Percentiles rank a stretch among this genome's conserved stretches.
phyloP scores from a whole-genome alignment of 2,797 vertebrate genomes.

The Notolepis coatsorum region DNA sequence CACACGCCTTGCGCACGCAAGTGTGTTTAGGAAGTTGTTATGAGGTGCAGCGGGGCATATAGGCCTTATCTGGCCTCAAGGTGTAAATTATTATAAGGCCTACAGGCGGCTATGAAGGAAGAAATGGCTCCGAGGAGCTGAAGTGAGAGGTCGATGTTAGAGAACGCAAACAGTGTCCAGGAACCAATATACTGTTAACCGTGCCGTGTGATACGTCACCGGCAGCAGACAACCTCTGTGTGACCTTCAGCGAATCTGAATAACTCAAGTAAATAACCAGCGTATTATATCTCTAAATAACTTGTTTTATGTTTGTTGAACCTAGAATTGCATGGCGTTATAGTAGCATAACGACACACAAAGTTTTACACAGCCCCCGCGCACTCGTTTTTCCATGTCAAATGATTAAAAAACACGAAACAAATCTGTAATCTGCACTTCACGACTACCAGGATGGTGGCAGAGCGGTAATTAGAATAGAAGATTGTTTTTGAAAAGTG shows the following conservation, averaged over 20 bases:
- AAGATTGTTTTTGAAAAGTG: constrained; percentile 61
- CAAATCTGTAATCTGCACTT: constrained; percentile 69
- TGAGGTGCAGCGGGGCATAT: constrained; percentile 71
- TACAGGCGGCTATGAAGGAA: constrained; percentile 48
- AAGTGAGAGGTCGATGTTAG: constrained; percentile 63
- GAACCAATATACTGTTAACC: constrained; percentile 37
- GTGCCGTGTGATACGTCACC: constrained; percentile 20
- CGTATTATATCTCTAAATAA: no score
- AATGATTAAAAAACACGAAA: constrained; percentile 69
- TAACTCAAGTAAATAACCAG: constrained; percentile 35
- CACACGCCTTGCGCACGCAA: not conserved
- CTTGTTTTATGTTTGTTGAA: no score
- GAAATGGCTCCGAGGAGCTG: constrained; percentile 68
- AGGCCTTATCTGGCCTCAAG: constrained; percentile 63
- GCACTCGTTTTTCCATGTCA: constrained; percentile 68
- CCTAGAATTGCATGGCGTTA: constrained; percentile 47
- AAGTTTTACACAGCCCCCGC: constrained; percentile 53
- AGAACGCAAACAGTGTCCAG: constrained; percentile 47
- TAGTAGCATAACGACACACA: constrained; percentile 31
- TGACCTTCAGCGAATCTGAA: constrained; percentile 37
- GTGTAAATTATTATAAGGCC: constrained; percentile 54
- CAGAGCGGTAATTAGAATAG: constrained; percentile 61
- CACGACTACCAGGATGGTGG: constrained; percentile 30
- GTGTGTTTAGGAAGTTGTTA: constrained; percentile 43
- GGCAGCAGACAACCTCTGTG: not conserved